These are phyloP conservation scores for Gymnosoma rotundatum DNA, from an alignment of 2,888 invertebrate genomes.

Conservation along the genomic window DNA sequence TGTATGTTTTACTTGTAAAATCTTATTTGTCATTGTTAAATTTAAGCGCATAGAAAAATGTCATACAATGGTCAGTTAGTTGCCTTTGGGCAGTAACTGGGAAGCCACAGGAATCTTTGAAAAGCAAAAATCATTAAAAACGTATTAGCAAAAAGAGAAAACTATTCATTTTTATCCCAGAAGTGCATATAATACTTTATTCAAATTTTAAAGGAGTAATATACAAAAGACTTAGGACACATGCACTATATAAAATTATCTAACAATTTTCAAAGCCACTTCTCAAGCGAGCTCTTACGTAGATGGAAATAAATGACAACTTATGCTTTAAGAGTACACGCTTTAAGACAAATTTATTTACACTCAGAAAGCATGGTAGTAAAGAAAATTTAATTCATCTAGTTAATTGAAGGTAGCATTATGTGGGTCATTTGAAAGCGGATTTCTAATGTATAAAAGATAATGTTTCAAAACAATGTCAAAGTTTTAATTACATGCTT, in stretches of 20 bases:
- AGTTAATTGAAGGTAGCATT: too few relatives aligned
- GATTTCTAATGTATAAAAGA: too few relatives aligned
- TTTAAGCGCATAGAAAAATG: slow-evolving; percentile 48
- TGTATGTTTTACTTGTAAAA: neutral
- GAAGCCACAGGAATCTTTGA: slow-evolving; percentile 46
- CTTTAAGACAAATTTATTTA: too few relatives aligned
- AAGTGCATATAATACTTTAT: neutral
- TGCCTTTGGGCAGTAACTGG: neutral
- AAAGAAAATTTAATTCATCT: too few relatives aligned
- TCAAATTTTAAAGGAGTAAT: neutral
- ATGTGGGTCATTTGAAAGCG: too few relatives aligned
- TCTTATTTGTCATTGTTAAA: slow-evolving; percentile 24
- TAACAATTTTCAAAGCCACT: neutral
- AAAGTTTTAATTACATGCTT: too few relatives aligned
- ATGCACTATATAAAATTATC: neutral
- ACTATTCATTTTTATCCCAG: neutral
- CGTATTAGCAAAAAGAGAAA: slow-evolving; percentile 39
- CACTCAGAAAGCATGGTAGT: too few relatives aligned
- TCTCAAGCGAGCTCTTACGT: too few relatives aligned
- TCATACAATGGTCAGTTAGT: slow-evolving; percentile 25
- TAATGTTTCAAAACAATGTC: too few relatives aligned
- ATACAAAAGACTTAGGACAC: slow-evolving; percentile 39
- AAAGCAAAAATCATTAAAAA: slow-evolving; percentile 52
- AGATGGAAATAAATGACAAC: too few relatives aligned
- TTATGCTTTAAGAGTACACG: too few relatives aligned